phyloP scores from a whole-genome alignment of 2,888 invertebrate species.

The Drosophila tripunctata region DNA sequence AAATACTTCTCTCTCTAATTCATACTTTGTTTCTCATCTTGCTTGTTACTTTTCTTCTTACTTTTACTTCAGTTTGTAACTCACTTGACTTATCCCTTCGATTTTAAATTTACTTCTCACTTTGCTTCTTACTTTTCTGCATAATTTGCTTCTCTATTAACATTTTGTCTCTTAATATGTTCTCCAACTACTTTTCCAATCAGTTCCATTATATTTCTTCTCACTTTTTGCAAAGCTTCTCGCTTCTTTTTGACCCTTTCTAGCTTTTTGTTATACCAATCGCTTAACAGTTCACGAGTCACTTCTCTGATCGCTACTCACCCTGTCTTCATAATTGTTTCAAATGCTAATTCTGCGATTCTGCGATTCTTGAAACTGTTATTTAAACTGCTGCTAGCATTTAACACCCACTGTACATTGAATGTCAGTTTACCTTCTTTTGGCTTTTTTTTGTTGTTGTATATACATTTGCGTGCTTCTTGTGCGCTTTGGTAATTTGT shows the following conservation, averaged over 20 bases:
- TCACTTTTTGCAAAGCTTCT: background rate
- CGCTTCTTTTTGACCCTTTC: background rate
- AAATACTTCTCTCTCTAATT: background rate
- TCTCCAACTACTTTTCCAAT: background rate
- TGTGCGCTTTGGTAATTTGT: slow-evolving; percentile 75
- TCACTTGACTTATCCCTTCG: background rate
- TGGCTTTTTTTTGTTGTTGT: slow-evolving; percentile 41
- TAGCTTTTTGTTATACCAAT: too few species aligned
- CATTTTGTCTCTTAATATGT: background rate
- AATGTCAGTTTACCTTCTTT: slow-evolving; percentile 31
- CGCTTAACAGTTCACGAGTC: background rate
- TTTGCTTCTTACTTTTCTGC: background rate
- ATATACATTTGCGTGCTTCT: slow-evolving; percentile 60
- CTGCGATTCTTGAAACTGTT: background rate
- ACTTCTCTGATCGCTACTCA: background rate
- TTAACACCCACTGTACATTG: slow-evolving; percentile 34
- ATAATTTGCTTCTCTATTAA: background rate
- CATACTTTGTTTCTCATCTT: background rate
- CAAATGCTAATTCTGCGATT: background rate
- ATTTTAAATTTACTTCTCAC: background rate
- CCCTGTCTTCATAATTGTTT: background rate
- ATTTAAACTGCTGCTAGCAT: background rate
- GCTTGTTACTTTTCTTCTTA: background rate
- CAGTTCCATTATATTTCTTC: background rate
- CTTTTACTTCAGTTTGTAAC: background rate